Evolutionary conservation across 2,888 invertebrate species (phyloP).

Genomic region (Erebia palarica): DNA sequence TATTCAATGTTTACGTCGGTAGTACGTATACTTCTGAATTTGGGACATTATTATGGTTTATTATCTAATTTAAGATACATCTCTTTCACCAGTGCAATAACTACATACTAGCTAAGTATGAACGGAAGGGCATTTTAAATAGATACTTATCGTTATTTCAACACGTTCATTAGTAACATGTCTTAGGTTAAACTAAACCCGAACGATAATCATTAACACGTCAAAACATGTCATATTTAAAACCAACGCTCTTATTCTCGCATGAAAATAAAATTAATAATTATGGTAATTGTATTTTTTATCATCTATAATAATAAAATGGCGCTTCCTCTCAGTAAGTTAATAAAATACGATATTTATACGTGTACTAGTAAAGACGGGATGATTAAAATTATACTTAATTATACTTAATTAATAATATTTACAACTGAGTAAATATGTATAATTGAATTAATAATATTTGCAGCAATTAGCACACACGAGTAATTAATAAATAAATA

Average conservation of each 20-base stretch:
- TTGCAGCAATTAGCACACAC: conserved; percentile 30
- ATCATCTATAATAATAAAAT: conserved; percentile 48
- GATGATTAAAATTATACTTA: conserved; percentile 40
- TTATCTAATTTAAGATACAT: background rate
- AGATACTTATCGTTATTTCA: conserved; percentile 31
- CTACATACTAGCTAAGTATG: background rate
- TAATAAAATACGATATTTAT: conserved; percentile 56
- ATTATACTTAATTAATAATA: conserved; percentile 40
- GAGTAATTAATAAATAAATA: conserved; percentile 19
- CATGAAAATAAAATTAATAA: conserved; percentile 52
- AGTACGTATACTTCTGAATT: background rate
- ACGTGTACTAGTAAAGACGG: conserved; percentile 48
- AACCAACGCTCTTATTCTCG: conserved; percentile 55
- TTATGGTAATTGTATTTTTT: conserved; percentile 57
- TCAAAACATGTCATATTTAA: conserved; percentile 58
- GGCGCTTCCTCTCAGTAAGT: conserved; percentile 45
- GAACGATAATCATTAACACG: conserved; percentile 52
- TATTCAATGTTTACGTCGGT: conserved; percentile 43
- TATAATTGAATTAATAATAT: conserved; percentile 35
- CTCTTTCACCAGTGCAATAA: background rate
- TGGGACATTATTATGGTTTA: background rate
- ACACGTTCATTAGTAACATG: conserved; percentile 48
- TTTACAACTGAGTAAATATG: conserved; percentile 30
- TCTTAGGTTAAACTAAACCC: conserved; percentile 41
- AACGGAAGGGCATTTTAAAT: conserved; percentile 12